These are phyloP conservation scores for Aporophyla lueneburgensis DNA, from an alignment of 2,888 invertebrate genomes.

Conservation along the genomic window DNA sequence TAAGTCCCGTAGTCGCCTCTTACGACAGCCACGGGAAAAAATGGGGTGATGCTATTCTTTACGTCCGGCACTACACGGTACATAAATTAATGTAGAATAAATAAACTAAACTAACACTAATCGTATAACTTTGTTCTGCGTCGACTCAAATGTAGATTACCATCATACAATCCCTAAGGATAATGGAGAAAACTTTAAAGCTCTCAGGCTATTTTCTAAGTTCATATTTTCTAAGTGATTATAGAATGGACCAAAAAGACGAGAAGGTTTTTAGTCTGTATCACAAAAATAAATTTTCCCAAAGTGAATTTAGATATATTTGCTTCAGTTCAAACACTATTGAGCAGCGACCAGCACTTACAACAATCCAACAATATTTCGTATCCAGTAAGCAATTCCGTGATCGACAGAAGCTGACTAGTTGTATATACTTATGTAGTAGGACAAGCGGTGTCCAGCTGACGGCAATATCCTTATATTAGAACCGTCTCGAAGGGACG, in stretches of 20 bases:
- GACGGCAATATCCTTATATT: conserved; percentile 62
- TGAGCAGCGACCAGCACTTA: background rate
- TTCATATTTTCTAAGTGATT: too few species aligned
- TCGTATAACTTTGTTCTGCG: background rate
- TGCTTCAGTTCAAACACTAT: background rate
- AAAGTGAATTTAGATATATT: background rate
- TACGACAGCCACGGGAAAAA: too few species aligned
- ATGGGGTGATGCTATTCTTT: too few species aligned
- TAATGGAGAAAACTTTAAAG: background rate
- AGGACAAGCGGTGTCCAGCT: conserved; percentile 43
- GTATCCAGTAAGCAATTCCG: conserved; percentile 33
- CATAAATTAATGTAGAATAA: background rate
- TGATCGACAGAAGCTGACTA: conserved; percentile 6
- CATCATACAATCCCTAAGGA: too few species aligned
- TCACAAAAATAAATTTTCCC: background rate
- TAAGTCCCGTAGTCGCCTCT: too few species aligned
- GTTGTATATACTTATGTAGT: background rate
- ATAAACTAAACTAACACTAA: background rate
- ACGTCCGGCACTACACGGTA: too few species aligned
- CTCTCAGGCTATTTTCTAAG: background rate
- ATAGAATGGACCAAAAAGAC: background rate
- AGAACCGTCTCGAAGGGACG: conserved; percentile 36
- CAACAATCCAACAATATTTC: conserved; percentile 24
- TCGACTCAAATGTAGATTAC: background rate
- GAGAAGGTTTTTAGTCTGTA: background rate